Conservation (phyloP, 2,113 vertebrate genomes). For the Stigmatopora argus region DNA sequence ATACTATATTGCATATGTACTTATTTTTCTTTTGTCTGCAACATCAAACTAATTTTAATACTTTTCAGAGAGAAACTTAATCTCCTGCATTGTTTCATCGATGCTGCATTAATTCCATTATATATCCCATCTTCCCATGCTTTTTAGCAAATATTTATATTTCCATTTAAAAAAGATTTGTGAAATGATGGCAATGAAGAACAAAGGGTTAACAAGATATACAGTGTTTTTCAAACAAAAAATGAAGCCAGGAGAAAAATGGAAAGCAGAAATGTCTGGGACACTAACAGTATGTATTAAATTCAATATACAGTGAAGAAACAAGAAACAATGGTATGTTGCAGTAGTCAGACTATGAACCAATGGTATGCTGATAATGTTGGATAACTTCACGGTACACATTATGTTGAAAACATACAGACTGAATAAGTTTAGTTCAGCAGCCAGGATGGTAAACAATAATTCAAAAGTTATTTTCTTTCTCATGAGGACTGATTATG, state of each 20-base stretch:
- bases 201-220: conserved; percentile 26
- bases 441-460: conserved; percentile 22
- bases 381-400: background rate
- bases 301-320: conserved; percentile 19
- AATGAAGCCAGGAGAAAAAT: conserved; percentile 35
- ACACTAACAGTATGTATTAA: background rate
- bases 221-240: conserved; percentile 53
- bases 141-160: conserved; percentile 13
- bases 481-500: conserved; percentile 21
- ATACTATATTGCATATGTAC: conserved; percentile 85
- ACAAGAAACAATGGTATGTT: conserved; percentile 47
- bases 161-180: conserved; percentile 33
- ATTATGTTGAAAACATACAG: background rate
- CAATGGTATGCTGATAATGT: background rate
- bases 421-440: conserved; percentile 18
- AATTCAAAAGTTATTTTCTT: conserved; percentile 8
- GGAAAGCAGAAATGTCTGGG: conserved; percentile 4
- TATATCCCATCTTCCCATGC: conserved; percentile 17
- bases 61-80: conserved; percentile 63
- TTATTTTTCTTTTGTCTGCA: conserved; percentile 65
- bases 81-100: conserved; percentile 6
- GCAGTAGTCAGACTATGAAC: conserved; percentile 19
- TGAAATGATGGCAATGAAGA: conserved; percentile 51
- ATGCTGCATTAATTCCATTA: conserved; percentile 18
- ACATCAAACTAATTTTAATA: conserved; percentile 66